Evolutionary conservation across 2,113 vertebrate genomes (phyloP).

Genomic region (Laticauda colubrina): DNA sequence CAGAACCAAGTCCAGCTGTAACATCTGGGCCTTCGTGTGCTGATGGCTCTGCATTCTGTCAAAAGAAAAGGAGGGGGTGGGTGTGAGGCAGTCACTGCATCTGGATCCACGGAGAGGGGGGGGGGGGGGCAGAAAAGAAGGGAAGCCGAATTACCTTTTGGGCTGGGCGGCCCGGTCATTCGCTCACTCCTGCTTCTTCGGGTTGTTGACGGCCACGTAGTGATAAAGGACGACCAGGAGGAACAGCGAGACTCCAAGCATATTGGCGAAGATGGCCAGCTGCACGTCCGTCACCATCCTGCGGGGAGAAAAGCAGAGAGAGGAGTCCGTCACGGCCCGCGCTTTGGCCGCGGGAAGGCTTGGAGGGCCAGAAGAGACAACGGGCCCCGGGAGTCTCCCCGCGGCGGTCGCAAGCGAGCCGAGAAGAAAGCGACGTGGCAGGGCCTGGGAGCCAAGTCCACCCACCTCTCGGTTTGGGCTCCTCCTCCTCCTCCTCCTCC

Average conservation of each 20-base stretch:
- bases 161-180: fast-evolving
- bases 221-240: slow-evolving; percentile 94
- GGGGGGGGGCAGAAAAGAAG: fast-evolving
- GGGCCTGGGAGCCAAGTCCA: not conserved
- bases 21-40: not conserved
- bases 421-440: not conserved
- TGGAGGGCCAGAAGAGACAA: no score
- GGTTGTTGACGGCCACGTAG: slow-evolving; percentile 97
- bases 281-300: slow-evolving; percentile 98
- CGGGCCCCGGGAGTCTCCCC: not conserved
- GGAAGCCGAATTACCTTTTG: not conserved
- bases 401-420: not conserved
- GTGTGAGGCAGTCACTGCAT: not conserved
- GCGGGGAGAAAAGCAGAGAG: not conserved
- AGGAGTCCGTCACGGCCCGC: not conserved
- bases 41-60: not conserved
- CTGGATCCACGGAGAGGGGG: not conserved
- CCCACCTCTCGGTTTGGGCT: not conserved
- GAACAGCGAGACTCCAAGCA: slow-evolving; percentile 96
- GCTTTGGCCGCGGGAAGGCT: not conserved
- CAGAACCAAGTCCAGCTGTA: fast-evolving
- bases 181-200: slow-evolving; percentile 88
- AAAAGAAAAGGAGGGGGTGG: no score
- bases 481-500: not conserved
- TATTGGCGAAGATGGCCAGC: slow-evolving; percentile 96